Percentiles rank a stretch among this genome's conserved stretches.
Evolutionary conservation across 2,113 vertebrate genomes (phyloP).

Genomic region (Merops nubicus): DNA sequence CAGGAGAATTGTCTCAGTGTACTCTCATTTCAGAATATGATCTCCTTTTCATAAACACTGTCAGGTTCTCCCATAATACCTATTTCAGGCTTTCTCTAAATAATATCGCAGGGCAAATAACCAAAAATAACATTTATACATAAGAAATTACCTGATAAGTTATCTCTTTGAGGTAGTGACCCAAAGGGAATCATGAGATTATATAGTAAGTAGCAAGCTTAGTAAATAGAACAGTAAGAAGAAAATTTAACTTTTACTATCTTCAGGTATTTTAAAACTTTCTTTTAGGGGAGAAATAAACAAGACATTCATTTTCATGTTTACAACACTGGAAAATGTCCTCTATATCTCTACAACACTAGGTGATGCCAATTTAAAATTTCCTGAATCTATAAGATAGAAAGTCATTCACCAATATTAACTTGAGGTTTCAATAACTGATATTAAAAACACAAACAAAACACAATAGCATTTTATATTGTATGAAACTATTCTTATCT

Average conservation of each 20-base stretch:
- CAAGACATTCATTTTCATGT: neutral
- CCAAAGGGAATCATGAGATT: neutral
- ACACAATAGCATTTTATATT: conserved; percentile 11
- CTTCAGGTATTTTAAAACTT: neutral
- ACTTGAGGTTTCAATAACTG: conserved; percentile 20
- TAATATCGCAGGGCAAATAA: neutral
- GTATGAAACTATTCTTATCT: conserved; percentile 29
- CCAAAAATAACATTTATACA: neutral
- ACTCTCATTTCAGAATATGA: neutral
- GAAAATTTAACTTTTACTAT: neutral
- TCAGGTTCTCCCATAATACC: neutral
- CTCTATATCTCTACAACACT: neutral
- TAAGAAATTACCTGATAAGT: neutral
- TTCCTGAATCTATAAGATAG: neutral
- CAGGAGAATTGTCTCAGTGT: neutral
- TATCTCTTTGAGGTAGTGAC: neutral
- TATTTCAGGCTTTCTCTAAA: neutral
- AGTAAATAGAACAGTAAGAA: neutral
- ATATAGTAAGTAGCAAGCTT: neutral
- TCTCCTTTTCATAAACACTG: neutral
- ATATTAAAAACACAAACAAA: conserved; percentile 26
- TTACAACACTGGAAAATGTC: neutral
- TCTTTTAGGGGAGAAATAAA: neutral
- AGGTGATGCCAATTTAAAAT: neutral
- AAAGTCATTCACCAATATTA: conserved; percentile 3